phyloP scores from a whole-genome alignment of 1,140 invertebrate genomes.

The Eupristina koningsbergeri region DNA sequence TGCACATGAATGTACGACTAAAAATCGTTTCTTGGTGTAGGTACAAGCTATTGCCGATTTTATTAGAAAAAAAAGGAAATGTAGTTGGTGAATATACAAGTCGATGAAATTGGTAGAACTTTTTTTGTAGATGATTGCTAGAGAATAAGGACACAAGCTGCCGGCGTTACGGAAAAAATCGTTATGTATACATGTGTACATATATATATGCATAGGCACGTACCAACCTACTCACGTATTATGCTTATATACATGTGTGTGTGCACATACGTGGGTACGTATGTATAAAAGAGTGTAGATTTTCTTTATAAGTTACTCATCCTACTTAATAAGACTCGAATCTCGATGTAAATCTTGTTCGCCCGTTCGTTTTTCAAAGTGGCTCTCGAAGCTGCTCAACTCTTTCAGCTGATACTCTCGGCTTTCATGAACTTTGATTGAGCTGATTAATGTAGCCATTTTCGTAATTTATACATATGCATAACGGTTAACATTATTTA shows the following conservation, averaged over 20 bases:
- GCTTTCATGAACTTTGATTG: slow-evolving; percentile 27
- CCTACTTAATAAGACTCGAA: slow-evolving; percentile 46
- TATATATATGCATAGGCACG: neutral
- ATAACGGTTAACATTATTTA: slow-evolving; percentile 39
- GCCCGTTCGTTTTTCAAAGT: slow-evolving; percentile 37
- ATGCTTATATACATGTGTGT: too few relatives aligned
- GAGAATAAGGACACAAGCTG: slow-evolving; percentile 1
- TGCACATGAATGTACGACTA: neutral
- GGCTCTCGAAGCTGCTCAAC: slow-evolving; percentile 14
- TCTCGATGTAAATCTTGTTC: slow-evolving; percentile 51
- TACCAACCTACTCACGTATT: too few relatives aligned
- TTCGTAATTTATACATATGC: slow-evolving; percentile 45
- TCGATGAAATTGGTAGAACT: slow-evolving; percentile 26
- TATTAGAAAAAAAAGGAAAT: neutral
- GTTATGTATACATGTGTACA: slow-evolving; percentile 15
- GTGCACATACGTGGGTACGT: neutral
- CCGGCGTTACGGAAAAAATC: neutral
- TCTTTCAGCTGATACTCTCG: slow-evolving; percentile 22
- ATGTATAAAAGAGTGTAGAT: slow-evolving; percentile 15
- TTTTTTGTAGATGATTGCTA: slow-evolving; percentile 35
- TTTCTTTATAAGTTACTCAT: slow-evolving; percentile 41
- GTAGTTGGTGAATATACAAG: slow-evolving; percentile 6
- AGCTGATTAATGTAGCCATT: slow-evolving; percentile 28
- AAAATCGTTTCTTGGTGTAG: slow-evolving; percentile 22
- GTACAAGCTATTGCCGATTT: neutral